Evolutionary conservation across 2,797 vertebrate species (phyloP), one percentile per base, ranked within the genome.

Genomic region (Gymnodraco acuticeps): DNA sequence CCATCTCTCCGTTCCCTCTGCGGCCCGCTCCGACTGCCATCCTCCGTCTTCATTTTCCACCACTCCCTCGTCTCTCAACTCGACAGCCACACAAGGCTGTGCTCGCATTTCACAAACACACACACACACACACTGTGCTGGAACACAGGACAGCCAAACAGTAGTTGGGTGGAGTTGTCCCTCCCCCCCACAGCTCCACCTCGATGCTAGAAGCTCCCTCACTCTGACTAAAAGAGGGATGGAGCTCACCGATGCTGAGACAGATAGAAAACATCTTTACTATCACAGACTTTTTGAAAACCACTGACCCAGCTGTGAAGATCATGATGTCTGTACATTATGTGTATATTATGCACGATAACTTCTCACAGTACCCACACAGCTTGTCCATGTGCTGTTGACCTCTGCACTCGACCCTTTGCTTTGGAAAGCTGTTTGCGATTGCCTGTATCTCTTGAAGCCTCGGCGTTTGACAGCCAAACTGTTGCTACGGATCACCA

Each of bases 311-410:
- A 84, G 87, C 87, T 80, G 89, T 91, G 89, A 88, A 84, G 84
- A 86, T 88, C 86, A 83, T 70, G 88, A 90, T 92, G 90, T 92
- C 90, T 87, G 88, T 89, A 91, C 90, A 89, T 91, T 90, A 84
- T 87, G 87, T n/a, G n/a, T n/a, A n/a, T 92, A 91, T 93, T 89
- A 91, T 93, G 92, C 92, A 92, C 92, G 91, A 87, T 88, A 87
- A 88, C 85, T 79, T 85, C 87, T 87, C 90, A 90, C 88, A 86
- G 85, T 90, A 83, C 79, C 84, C 88, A 76, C 85, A 82, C 87
- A 88, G 89, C 91, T 89, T 87, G 80, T 89, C 89, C 85, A 83
- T 58, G 82, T 90, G 83, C 82, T 68, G 79, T 88, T 83, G 86
- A 91, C 89, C 87, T 89, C 88, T 82, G 87, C 89, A 85, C 87